Evolutionary conservation across 2,888 invertebrate species (phyloP), one percentile per base, ranked within the genome.

Genomic region (Pheosia tremula): DNA sequence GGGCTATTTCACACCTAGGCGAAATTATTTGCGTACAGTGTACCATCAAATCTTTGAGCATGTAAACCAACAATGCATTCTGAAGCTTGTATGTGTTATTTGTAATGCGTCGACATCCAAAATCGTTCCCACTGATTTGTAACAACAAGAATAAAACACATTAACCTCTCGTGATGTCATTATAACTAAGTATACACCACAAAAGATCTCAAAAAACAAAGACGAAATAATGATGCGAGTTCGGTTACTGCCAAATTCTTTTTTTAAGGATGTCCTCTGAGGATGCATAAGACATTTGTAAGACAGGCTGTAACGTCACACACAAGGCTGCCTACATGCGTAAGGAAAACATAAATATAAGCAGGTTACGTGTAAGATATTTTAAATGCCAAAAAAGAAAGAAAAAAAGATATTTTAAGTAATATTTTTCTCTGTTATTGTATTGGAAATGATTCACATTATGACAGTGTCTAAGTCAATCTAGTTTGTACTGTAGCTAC

Each of bases 171-270:
- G 47, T 47, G 47, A 47, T n/a, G 45, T 45, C 45, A 45, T 10
- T 45, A 9, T 45, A 45, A 8, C 10, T 11, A 8, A 45, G 10
- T 9, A 4, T 11, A 5, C n/a, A 47, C 11, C 4, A 47, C 47
- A 62, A 60, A 64, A 65, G 62, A 10, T 50, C 1, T 50, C 47
- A 24, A 24, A 24, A 52, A 53, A 53, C 37, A 53, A 53, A 53
- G 37, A 37, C 11, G 37, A 37, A 50, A 37, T 10, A 38, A 53
- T 38, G 37, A 24, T 8, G 53, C 5, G 24, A 37, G 11, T 53
- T 9, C 50, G 50, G 13, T 50, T 13, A 24, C 50, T 50, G 24
- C 50, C 50, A 50, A 50, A 24, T 8, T 50, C n/a, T 47, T 47
- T 41, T 11, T 47, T 47, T 11, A 47, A 47, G 11, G 8, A 9